Percentiles rank a stretch among this genome's conserved stretches.
These are phyloP conservation scores for Nesidiocoris tenuis DNA, from an alignment of 2,888 invertebrate genomes.

Conservation along the genomic window DNA sequence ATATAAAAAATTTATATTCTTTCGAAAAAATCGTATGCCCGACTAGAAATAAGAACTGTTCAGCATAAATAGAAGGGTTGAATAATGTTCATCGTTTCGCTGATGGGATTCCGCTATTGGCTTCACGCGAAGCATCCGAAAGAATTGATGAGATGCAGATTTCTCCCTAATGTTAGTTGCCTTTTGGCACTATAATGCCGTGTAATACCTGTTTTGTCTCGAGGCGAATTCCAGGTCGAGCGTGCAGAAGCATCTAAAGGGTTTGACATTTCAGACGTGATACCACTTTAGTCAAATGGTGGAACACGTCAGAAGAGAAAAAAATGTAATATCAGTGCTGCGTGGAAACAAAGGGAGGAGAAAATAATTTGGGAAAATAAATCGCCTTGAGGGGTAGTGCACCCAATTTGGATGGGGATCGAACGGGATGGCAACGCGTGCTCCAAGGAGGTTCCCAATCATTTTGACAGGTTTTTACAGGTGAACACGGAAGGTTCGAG, in stretches of 20 bases:
- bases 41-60: too few relatives aligned
- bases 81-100: too few relatives aligned
- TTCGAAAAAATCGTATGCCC: too few relatives aligned
- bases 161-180: background rate
- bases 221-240: background rate
- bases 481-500: slow-evolving; percentile 21
- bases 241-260: background rate
- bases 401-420: background rate
- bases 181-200: background rate
- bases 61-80: too few relatives aligned
- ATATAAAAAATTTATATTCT: too few relatives aligned
- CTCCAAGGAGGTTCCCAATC: background rate
- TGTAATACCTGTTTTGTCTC: background rate
- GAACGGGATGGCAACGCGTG: background rate
- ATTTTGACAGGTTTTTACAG: slow-evolving; percentile 18
- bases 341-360: background rate
- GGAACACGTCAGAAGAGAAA: background rate
- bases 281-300: background rate
- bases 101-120: too few relatives aligned
- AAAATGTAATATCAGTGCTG: background rate
- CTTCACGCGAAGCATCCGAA: too few relatives aligned
- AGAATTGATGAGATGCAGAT: background rate
- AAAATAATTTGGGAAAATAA: background rate
- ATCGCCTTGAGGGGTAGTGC: background rate
- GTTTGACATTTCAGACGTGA: background rate